Conservation (phyloP, 1,140 invertebrate species). For the Xylocopa sonorina region DNA sequence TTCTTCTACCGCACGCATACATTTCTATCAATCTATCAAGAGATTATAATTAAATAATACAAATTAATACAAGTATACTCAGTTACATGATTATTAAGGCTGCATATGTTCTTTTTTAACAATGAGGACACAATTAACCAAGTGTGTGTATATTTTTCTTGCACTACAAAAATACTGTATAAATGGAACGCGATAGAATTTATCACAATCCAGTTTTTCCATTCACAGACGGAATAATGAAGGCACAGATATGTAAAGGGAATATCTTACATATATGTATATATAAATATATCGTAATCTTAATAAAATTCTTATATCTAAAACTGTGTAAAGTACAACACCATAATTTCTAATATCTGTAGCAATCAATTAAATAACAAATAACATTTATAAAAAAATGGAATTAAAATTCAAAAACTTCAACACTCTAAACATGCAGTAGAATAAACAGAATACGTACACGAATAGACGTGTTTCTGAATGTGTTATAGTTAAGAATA, state of each 20-base stretch:
- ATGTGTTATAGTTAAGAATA: slow-evolving; percentile 29
- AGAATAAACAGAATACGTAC: slow-evolving; percentile 68
- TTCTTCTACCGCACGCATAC: not conserved
- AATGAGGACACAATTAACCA: not conserved
- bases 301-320: slow-evolving; percentile 43
- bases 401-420: slow-evolving; percentile 80
- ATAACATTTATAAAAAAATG: slow-evolving; percentile 77
- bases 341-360: slow-evolving; percentile 65
- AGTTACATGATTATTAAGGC: not conserved
- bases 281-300: slow-evolving; percentile 54
- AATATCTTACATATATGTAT: slow-evolving; percentile 54
- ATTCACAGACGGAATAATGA: slow-evolving; percentile 17
- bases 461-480: slow-evolving; percentile 66
- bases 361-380: slow-evolving; percentile 75
- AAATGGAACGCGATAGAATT: slow-evolving; percentile 36
- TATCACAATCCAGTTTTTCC: slow-evolving; percentile 30
- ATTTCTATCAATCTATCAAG: slow-evolving; percentile 3
- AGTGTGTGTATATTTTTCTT: slow-evolving; percentile 14
- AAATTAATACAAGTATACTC: not conserved
- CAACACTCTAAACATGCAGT: slow-evolving; percentile 74
- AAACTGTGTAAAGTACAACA: slow-evolving; percentile 45
- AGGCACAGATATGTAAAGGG: slow-evolving; percentile 46
- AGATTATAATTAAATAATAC: slow-evolving; percentile 7
- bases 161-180: slow-evolving; percentile 28
- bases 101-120: not conserved